Evolutionary conservation across 2,888 invertebrate genomes (phyloP).

Genomic region (Tinea pellionella): DNA sequence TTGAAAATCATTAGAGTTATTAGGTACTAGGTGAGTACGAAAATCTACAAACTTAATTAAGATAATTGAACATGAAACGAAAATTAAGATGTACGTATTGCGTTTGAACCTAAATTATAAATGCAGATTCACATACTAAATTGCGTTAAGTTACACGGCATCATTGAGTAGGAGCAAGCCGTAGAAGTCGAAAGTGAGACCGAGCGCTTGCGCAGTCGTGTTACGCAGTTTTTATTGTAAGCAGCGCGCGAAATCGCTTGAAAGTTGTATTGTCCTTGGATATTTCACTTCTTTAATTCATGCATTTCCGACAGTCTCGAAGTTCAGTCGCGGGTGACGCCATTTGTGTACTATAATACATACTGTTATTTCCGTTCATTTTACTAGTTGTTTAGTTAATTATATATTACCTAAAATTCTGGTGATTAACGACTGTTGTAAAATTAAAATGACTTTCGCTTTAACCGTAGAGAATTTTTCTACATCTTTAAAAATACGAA

Average conservation of each 20-base stretch:
- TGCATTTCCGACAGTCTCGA: slow-evolving; percentile 60
- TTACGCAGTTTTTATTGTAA: slow-evolving; percentile 68
- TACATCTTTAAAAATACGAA: background rate
- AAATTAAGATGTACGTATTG: background rate
- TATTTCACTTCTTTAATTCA: slow-evolving; percentile 67
- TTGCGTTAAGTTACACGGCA: slow-evolving; percentile 6
- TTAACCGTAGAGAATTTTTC: background rate
- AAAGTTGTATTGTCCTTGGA: slow-evolving; percentile 69
- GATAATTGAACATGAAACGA: background rate
- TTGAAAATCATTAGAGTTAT: slow-evolving; percentile 16
- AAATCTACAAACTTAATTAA: background rate
- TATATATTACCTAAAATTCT: background rate
- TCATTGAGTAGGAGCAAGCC: background rate
- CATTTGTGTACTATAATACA: slow-evolving; percentile 29
- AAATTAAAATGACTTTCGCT: background rate
- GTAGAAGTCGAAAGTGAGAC: slow-evolving; percentile 54
- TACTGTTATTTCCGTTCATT: background rate
- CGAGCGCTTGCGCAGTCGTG: slow-evolving; percentile 63
- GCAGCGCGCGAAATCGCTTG: slow-evolving; percentile 68
- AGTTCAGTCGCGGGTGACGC: slow-evolving; percentile 49
- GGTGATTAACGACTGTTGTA: background rate
- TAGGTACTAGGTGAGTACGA: slow-evolving; percentile 2
- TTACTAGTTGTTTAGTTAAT: background rate
- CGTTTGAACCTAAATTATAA: slow-evolving; percentile 1
- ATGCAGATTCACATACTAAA: background rate